These are phyloP conservation scores for Myripristis murdjan DNA, from an alignment of 2,797 vertebrate genomes.

Conservation along the genomic window DNA sequence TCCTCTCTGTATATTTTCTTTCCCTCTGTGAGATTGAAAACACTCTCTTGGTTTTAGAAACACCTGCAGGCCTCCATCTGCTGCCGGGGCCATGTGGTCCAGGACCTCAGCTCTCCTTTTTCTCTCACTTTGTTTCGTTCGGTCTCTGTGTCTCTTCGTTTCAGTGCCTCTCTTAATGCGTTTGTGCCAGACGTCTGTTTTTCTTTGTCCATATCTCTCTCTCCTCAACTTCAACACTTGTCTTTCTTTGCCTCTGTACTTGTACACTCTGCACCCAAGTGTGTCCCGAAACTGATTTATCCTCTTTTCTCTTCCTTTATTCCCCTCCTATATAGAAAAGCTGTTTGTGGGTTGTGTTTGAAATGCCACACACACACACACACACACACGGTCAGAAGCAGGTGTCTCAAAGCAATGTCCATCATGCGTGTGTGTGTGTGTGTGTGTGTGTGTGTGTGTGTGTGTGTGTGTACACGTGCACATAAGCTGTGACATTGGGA, in stretches of 20 bases:
- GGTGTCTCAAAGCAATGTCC: slow-evolving; percentile 33
- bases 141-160: neutral
- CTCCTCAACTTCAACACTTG: too few relatives aligned
- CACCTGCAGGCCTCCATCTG: slow-evolving; percentile 60
- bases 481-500: slow-evolving; percentile 16
- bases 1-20: slow-evolving; percentile 55
- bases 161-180: neutral
- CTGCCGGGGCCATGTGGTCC: slow-evolving; percentile 18
- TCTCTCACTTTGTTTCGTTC: neutral
- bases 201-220: neutral
- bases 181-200: neutral
- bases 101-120: neutral
- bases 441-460: neutral
- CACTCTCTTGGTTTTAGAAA: slow-evolving; percentile 48
- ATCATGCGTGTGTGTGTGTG: neutral
- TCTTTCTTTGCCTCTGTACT: neutral
- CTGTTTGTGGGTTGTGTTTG: too few relatives aligned
- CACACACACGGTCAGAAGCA: slow-evolving; percentile 2
- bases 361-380: neutral
- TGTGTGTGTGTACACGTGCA: neutral
- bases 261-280: neutral
- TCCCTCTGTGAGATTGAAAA: slow-evolving; percentile 49
- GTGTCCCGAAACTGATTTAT: neutral
- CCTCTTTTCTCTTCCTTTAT: too few relatives aligned
- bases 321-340: too few relatives aligned